Evolutionary conservation across 2,797 vertebrate species (phyloP).

Genomic region (Halcyon leucocephala): DNA sequence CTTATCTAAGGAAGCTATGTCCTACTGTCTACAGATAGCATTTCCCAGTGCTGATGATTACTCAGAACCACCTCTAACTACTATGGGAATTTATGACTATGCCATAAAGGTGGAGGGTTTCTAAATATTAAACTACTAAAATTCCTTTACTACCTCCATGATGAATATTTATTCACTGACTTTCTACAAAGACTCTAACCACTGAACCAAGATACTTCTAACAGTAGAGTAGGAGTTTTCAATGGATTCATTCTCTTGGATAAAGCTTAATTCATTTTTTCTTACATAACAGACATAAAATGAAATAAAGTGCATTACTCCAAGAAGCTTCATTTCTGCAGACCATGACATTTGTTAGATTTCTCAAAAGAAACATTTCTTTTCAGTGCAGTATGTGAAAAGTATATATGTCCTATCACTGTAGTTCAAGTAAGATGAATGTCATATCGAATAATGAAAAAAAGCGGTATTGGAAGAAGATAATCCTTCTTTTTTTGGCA

Average conservation of each 20-base stretch:
- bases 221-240: neutral
- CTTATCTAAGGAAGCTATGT: neutral
- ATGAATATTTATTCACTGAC: neutral
- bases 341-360: neutral
- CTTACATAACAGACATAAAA: neutral
- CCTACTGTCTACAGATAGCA: neutral
- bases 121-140: neutral
- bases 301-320: neutral
- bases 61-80: neutral
- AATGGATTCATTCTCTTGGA: neutral
- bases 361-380: constrained; percentile 14
- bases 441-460: neutral
- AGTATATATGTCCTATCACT: neutral
- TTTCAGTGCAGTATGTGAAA: neutral
- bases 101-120: neutral
- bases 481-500: neutral
- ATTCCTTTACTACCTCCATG: neutral
- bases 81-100: neutral
- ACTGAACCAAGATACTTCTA: neutral
- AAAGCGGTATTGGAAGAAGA: neutral
- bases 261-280: neutral
- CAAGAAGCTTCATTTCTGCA: constrained; percentile 13
- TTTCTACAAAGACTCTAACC: neutral
- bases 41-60: neutral
- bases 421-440: neutral